Percentiles rank a stretch among this genome's conserved stretches.
Conservation (phyloP, 2,888 invertebrate species). For the Pasiphila rectangulata region DNA sequence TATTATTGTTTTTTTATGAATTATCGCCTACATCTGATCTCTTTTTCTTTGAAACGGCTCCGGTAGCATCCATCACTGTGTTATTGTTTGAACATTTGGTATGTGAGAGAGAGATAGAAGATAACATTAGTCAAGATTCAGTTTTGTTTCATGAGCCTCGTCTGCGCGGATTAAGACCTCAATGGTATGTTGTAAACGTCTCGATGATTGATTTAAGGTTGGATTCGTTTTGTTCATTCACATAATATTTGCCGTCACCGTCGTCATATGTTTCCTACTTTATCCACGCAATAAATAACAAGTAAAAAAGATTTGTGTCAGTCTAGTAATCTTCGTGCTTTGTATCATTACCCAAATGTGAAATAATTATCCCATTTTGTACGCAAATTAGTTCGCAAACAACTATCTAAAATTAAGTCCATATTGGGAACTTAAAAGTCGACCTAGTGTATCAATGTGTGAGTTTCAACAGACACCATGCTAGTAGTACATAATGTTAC, state of each 20-base stretch:
- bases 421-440: constrained; percentile 15
- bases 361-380: not conserved
- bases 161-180: constrained; percentile 58
- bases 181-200: constrained; percentile 32
- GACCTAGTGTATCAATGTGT: constrained; percentile 17
- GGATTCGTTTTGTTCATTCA: constrained; percentile 18
- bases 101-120: constrained; percentile 43
- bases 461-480: constrained; percentile 22
- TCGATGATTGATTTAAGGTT: constrained; percentile 31
- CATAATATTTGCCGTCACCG: no score
- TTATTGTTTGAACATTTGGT: constrained; percentile 59
- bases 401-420: constrained; percentile 17
- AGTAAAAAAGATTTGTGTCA: not conserved
- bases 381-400: not conserved
- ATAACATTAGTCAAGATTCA: constrained; percentile 61
- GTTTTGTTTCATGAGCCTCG: constrained; percentile 59
- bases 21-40: constrained; percentile 67
- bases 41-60: constrained; percentile 61
- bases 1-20: constrained; percentile 71
- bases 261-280: no score
- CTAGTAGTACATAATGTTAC: constrained; percentile 27
- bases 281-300: not conserved
- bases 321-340: not conserved
- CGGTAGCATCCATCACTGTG: constrained; percentile 69
- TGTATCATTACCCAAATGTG: not conserved